Conservation (phyloP, 1,140 invertebrate genomes). For the Nilaparvata lugens region DNA sequence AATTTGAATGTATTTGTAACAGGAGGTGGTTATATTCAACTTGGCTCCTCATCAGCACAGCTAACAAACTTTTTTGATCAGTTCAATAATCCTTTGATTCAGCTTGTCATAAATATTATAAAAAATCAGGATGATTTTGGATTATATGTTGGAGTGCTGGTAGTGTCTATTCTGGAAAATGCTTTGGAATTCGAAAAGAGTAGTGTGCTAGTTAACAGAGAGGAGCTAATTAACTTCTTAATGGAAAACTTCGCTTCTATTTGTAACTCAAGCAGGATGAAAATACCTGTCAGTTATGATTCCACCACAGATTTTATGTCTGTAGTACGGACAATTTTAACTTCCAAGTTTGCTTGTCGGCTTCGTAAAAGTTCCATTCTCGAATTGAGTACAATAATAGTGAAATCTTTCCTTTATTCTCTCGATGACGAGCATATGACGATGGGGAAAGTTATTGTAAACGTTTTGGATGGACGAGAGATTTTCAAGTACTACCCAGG, state of each 20-base stretch:
- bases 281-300: constrained; percentile 7
- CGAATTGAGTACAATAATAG: background rate
- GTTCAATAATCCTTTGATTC: constrained; percentile 4
- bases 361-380: background rate
- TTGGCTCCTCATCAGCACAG: background rate
- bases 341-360: background rate
- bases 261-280: constrained; percentile 1
- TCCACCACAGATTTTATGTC: constrained; percentile 1
- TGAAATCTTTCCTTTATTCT: constrained; percentile 9
- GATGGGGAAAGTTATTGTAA: background rate
- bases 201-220: background rate
- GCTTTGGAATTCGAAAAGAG: background rate
- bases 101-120: background rate
- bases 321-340: background rate
- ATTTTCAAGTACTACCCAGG: background rate
- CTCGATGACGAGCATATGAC: constrained; percentile 5
- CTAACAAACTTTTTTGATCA: background rate
- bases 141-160: constrained; percentile 1
- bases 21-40: constrained; percentile 4
- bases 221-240: background rate
- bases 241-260: background rate
- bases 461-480: background rate
- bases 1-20: constrained; percentile 5
- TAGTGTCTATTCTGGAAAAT: constrained; percentile 6
- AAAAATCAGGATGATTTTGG: background rate